Conservation (phyloP, 92 coral and sea anemone species). For the Hydrozoanthus gracilis region DNA sequence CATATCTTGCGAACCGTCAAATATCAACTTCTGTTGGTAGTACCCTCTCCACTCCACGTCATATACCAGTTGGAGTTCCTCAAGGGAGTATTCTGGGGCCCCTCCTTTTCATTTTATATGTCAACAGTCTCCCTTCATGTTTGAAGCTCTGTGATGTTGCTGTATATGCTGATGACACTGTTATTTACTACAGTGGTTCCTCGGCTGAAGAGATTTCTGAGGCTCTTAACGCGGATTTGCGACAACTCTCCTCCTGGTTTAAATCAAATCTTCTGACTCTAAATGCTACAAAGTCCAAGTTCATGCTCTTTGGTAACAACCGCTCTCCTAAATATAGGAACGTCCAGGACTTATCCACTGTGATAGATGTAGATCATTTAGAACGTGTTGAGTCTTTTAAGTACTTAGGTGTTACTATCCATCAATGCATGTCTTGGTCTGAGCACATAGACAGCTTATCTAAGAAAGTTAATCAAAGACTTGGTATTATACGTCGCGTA, state of each 20-base stretch:
- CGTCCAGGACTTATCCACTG: background rate
- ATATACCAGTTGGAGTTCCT: background rate
- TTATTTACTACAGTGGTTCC: background rate
- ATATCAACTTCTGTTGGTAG: slow-evolving; percentile 4
- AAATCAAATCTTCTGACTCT: background rate
- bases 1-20: background rate
- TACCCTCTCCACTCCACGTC: background rate
- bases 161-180: background rate
- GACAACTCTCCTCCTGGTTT: slow-evolving; percentile 1
- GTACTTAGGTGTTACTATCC: background rate
- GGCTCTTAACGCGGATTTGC: background rate
- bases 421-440: slow-evolving; percentile 1
- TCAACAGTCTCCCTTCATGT: slow-evolving; percentile 1
- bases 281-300: background rate
- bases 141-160: background rate
- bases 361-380: background rate
- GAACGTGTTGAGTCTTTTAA: slow-evolving; percentile 4
- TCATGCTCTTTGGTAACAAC: background rate
- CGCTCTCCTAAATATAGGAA: background rate
- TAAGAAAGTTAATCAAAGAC: background rate
- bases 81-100: no score
- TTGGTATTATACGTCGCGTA: background rate
- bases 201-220: background rate
- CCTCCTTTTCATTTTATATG: background rate
- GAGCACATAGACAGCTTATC: no score